These are phyloP conservation scores for Tipula confusa DNA, from an alignment of 2,888 invertebrate genomes.

Conservation along the genomic window DNA sequence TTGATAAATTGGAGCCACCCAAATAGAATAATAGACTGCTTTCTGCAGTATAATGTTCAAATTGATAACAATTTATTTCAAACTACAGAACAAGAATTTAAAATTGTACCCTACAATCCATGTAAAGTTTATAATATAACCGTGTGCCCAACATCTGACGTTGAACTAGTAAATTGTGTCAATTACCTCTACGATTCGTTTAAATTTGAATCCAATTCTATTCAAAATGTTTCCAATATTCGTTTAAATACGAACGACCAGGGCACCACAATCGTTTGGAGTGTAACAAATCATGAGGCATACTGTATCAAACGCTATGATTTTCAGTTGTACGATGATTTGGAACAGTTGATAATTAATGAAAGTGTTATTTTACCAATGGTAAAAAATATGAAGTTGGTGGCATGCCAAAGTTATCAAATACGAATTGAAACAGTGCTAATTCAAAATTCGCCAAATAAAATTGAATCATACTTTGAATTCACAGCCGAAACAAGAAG, in stretches of 20 bases:
- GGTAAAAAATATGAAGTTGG: background rate
- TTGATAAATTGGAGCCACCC: background rate
- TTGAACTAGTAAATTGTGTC: background rate
- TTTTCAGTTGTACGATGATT: background rate
- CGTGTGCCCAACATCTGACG: background rate
- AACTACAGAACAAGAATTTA: background rate
- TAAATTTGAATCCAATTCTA: background rate
- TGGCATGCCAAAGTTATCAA: background rate
- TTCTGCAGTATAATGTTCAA: background rate
- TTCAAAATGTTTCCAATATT: background rate
- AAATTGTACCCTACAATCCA: background rate
- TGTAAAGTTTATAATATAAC: background rate
- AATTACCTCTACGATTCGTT: background rate
- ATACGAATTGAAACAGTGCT: background rate
- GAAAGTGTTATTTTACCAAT: background rate
- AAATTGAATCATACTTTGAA: background rate
- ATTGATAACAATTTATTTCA: background rate
- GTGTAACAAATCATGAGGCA: background rate
- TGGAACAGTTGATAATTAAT: background rate
- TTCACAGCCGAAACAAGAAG: background rate
- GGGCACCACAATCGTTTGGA: background rate
- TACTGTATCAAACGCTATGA: background rate
- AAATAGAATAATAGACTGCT: no score
- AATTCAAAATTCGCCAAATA: background rate
- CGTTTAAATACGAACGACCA: background rate